These are phyloP conservation scores for Cynaeus angustus DNA, from an alignment of 2,888 invertebrate genomes.

Conservation along the genomic window DNA sequence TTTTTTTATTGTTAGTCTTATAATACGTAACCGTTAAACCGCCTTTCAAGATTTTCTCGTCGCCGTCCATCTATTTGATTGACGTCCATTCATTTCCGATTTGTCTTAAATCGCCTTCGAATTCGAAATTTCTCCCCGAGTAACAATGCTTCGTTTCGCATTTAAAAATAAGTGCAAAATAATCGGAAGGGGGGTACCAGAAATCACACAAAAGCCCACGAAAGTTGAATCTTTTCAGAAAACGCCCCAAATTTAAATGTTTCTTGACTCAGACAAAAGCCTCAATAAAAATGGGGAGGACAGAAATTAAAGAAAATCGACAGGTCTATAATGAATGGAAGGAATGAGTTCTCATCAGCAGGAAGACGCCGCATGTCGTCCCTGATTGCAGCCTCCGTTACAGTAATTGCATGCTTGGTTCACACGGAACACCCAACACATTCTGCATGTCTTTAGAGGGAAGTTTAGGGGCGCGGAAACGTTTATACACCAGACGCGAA, in stretches of 20 bases:
- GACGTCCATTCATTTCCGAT: conserved; percentile 45
- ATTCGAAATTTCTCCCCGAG: conserved; percentile 9
- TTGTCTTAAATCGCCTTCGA: conserved; percentile 35
- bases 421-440: conserved; percentile 65
- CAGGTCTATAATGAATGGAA: conserved; percentile 54
- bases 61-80: conserved; percentile 17
- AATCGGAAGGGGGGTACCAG: conserved; percentile 44
- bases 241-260: conserved; percentile 60
- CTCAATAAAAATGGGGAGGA: conserved; percentile 63
- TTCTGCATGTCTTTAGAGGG: conserved; percentile 61
- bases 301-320: conserved; percentile 63
- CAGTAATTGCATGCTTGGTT: conserved; percentile 70
- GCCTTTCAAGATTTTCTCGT: neutral
- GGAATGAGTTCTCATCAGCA: conserved; percentile 66
- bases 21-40: no score
- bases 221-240: conserved; percentile 57
- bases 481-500: conserved; percentile 47
- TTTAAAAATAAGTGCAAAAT: conserved; percentile 51
- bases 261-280: conserved; percentile 65
- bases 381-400: conserved; percentile 69
- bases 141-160: conserved; percentile 33
- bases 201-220: conserved; percentile 49
- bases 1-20: no score
- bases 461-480: conserved; percentile 67
- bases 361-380: conserved; percentile 61